Evolutionary conservation across 2,888 invertebrate genomes (phyloP), one percentile per base, ranked within the genome.

Genomic region (Sussaba pulchella): DNA sequence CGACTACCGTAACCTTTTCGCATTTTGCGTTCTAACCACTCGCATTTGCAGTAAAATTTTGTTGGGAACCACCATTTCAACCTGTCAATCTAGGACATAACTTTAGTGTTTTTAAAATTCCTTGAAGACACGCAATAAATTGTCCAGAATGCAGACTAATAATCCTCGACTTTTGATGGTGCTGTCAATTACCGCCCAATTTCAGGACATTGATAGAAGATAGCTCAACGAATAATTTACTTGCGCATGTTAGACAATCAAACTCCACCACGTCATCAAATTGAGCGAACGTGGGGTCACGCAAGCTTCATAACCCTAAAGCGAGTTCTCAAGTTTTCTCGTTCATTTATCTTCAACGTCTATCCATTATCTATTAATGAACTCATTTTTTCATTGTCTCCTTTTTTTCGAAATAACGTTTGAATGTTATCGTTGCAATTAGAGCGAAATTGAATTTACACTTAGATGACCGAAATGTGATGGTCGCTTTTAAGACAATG

Each of bases 381-480:
- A 70, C 26, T 39, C 45, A 41, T 39, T 21, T 41, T n/a, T 31
- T 31, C 2, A 5, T 31, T 31, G 2, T 31, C 31, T 31, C 6
- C 6, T 31, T 31, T 31, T 31, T 31, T 52, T 59, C 24, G 3
- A 12, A n/a, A 6, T 19, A 6, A 26, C 43, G 39, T 17, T 26
- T 9, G 19, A 57, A 67, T 43, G 69, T 71, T 78, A 66, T 70
- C 66, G 50, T 39, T 52, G 57, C 71, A 76, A 76, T 76, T 78
- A 69, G 75, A 82, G 59, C 64, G 72, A 66, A 72, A 79, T 79
- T 76, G 76, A 79, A 79, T 82, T 79, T 66, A 70, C 70, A 77
- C 73, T 64, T 59, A 52, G 61, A 79, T 79, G 70, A 64, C 39
- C 61, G 31, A 26, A 17, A 43, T 24, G 31, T 17, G 57, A 24